Base-by-base conservation (phyloP, 2,797 vertebrate genomes). In the Gallinago solitaria region DNA sequence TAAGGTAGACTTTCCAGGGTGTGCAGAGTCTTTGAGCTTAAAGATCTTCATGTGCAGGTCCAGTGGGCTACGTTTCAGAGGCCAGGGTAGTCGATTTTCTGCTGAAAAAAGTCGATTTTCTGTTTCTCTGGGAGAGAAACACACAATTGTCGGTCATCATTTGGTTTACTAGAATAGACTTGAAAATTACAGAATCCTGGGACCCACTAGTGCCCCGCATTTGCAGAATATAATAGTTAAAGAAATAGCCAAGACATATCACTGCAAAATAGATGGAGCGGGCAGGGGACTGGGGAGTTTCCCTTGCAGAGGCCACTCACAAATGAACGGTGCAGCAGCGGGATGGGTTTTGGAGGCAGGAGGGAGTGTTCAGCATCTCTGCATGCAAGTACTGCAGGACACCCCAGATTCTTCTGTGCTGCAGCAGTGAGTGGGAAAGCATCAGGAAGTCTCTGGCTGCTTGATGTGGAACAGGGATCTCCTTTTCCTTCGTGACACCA, bases 401-500 rank as follows among this genome's bases (percentile, higher is more conserved):
- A 50, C 60, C 18, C 75, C 79, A 82, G 50, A n/a, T 6, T 43
- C 24, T 59, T 28, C 20, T 60, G 11, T 74, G 35, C 56, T 89
- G 51, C 25, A 61, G 17, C 33, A 23, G 24, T 54, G 45, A 19
- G 28, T 23, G 37, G 3, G 3, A 77, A 83, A 65, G 39, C 16
- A 1, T 54, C 37, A 74, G 54, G 32, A 69, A 86, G 30, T 48
- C 18, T 79, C 12, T 59, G 33, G 9, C 43, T 76, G 37, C 37
- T 41, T 77, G 7, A 11, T 68, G 5, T 86, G 28, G 19, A 69
- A 54, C 3, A 1, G 4, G 33, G 8, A 54, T 45, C 10, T 57
- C 50, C 2, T 5, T 73, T 67, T 77, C 18, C 9, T 76, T 12
- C 0, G 0, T 50, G 10, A 56, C 16, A 24, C 16, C 5, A 4